phyloP scores from a whole-genome alignment of 2,888 invertebrate genomes.

The Synanthedon formicaeformis region DNA sequence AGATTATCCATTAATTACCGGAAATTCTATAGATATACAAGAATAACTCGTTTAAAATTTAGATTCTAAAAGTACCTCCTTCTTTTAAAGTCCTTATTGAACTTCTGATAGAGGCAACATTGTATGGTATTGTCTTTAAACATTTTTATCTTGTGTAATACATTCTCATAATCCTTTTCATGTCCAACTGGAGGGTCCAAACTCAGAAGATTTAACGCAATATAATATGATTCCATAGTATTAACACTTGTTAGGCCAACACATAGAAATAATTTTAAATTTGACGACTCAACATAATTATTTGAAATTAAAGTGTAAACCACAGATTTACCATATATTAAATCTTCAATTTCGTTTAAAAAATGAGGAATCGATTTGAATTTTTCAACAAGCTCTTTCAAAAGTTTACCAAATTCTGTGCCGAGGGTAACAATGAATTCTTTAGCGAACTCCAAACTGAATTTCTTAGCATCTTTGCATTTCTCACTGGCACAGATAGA shows the following conservation, averaged over 20 bases:
- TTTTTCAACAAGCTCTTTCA: constrained; percentile 14
- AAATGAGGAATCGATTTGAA: constrained; percentile 7
- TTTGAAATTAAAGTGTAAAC: too few relatives aligned
- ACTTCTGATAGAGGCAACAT: constrained; percentile 15
- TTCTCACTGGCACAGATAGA: constrained; percentile 4
- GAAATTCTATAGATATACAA: not conserved
- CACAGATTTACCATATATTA: too few relatives aligned
- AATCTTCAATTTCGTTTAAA: not conserved
- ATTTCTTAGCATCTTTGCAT: not conserved
- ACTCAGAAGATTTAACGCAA: constrained; percentile 20
- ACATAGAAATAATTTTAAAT: not conserved
- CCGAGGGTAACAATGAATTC: constrained; percentile 10
- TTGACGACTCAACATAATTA: too few relatives aligned
- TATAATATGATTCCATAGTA: constrained; percentile 13
- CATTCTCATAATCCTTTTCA: constrained; percentile 8
- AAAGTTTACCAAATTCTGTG: constrained; percentile 13
- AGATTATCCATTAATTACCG: too few relatives aligned
- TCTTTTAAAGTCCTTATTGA: constrained; percentile 11
- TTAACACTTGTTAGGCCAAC: constrained; percentile 5
- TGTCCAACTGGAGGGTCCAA: constrained; percentile 1
- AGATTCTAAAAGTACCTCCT: constrained; percentile 1
- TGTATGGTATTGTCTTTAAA: constrained; percentile 17
- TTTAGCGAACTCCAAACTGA: not conserved
- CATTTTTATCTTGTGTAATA: constrained; percentile 14
- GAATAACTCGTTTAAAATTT: too few relatives aligned